Evolutionary conservation across 2,797 vertebrate genomes (phyloP).

Genomic region (Pogonophryne albipinna): DNA sequence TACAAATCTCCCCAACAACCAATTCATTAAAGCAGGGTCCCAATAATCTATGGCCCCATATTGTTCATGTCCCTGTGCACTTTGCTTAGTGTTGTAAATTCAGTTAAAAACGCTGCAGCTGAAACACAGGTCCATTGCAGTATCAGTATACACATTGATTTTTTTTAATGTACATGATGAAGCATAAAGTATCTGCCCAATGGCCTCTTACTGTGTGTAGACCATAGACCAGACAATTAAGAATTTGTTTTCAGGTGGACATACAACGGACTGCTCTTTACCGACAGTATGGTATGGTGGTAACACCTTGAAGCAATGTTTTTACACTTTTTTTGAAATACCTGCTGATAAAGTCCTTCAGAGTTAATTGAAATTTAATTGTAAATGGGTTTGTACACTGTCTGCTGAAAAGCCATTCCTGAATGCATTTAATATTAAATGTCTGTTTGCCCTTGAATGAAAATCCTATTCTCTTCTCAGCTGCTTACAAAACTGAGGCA

Average conservation of each 20-base stretch:
- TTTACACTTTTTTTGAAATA: slow-evolving; percentile 42
- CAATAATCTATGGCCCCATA: slow-evolving; percentile 29
- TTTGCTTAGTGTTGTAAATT: slow-evolving; percentile 9
- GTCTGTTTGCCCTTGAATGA: slow-evolving; percentile 55
- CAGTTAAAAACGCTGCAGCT: neutral
- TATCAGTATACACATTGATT: neutral
- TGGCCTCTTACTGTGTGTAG: slow-evolving; percentile 24
- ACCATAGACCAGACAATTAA: neutral
- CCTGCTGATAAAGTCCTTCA: slow-evolving; percentile 25
- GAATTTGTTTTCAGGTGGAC: slow-evolving; percentile 36
- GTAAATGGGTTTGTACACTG: slow-evolving; percentile 32
- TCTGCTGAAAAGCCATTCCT: slow-evolving; percentile 34
- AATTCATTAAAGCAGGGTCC: slow-evolving; percentile 52
- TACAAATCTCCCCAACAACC: slow-evolving; percentile 53
- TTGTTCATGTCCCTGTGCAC: slow-evolving; percentile 14
- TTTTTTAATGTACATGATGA: slow-evolving; percentile 33
- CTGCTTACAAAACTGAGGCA: slow-evolving; percentile 13
- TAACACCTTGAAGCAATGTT: slow-evolving; percentile 20
- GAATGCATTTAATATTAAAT: slow-evolving; percentile 43
- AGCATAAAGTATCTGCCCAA: slow-evolving; percentile 19
- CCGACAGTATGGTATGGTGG: neutral
- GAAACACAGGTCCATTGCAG: neutral
- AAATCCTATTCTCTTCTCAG: slow-evolving; percentile 25
- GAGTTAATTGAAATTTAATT: slow-evolving; percentile 47
- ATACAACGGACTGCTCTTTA: slow-evolving; percentile 35